Evolutionary conservation across 2,888 invertebrate genomes (phyloP).

Genomic region (Ochropleura plecta): DNA sequence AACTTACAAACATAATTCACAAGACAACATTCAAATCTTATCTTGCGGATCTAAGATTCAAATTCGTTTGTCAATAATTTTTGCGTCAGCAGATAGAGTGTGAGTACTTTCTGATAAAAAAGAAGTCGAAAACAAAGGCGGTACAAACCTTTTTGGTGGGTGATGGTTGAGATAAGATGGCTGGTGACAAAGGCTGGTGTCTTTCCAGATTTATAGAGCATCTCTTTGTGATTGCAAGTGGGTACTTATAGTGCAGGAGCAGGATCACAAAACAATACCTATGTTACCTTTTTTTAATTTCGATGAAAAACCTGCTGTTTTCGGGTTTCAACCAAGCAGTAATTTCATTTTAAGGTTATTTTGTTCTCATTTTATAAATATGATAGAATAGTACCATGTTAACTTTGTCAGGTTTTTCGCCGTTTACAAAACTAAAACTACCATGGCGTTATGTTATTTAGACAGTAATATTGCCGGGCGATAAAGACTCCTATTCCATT

Average conservation of each 20-base stretch:
- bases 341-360: neutral
- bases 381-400: no score
- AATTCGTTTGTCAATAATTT: conserved; percentile 4
- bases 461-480: neutral
- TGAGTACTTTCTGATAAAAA: conserved; percentile 41
- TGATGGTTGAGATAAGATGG: conserved; percentile 70
- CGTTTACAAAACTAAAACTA: neutral
- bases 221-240: conserved; percentile 45
- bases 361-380: neutral
- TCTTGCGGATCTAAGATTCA: neutral
- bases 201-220: conserved; percentile 54
- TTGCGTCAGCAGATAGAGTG: neutral
- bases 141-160: conserved; percentile 65
- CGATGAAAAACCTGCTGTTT: neutral
- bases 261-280: neutral
- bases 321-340: neutral
- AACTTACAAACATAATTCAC: conserved; percentile 21
- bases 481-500: no score
- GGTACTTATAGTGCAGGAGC: conserved; percentile 34
- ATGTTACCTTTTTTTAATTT: neutral
- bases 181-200: conserved; percentile 62
- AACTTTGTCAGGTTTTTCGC: neutral
- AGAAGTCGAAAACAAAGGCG: conserved; percentile 64
- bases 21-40: neutral
- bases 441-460: neutral